A percentile compares a stretch with the other conserved stretches of the same genome.
Conservation (phyloP, 2,888 invertebrate species). For the Adelognathus sp. region DNA sequence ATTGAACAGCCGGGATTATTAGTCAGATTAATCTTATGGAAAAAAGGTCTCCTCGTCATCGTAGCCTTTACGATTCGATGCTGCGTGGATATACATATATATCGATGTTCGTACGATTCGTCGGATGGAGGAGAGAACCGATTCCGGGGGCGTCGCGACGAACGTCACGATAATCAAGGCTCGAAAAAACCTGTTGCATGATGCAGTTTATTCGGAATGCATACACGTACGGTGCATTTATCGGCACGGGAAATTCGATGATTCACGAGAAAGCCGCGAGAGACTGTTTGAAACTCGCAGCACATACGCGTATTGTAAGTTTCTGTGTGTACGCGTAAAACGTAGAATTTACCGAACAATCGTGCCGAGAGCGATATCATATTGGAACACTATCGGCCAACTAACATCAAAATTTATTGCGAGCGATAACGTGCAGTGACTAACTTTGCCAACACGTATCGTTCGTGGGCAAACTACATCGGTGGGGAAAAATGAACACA, state of each 20-base stretch:
- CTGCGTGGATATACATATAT: too few relatives aligned
- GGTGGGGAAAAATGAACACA: too few relatives aligned
- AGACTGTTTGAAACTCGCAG: not conserved
- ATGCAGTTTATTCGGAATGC: constrained; percentile 11
- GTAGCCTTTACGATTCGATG: not conserved
- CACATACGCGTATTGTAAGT: too few relatives aligned
- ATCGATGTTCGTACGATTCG: not conserved
- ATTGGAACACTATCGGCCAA: not conserved
- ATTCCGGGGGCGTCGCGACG: constrained; percentile 1
- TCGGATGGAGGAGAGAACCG: not conserved
- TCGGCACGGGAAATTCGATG: constrained; percentile 12
- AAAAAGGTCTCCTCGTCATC: constrained; percentile 9
- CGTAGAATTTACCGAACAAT: not conserved
- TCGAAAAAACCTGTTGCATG: constrained; percentile 2
- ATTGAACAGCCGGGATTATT: not conserved
- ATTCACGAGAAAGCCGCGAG: constrained; percentile 17
- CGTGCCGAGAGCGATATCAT: constrained; percentile 20
- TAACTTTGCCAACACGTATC: not conserved
- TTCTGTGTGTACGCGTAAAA: not conserved
- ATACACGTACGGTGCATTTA: not conserved
- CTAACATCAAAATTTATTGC: constrained; percentile 38
- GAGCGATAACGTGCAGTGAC: constrained; percentile 35
- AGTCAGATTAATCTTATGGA: not conserved
- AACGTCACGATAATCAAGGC: constrained; percentile 10
- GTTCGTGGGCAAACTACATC: too few relatives aligned